Evolutionary conservation across 2,797 vertebrate genomes (phyloP), one percentile per base, ranked within the genome.

Genomic region (Crypturellus tataupa): DNA sequence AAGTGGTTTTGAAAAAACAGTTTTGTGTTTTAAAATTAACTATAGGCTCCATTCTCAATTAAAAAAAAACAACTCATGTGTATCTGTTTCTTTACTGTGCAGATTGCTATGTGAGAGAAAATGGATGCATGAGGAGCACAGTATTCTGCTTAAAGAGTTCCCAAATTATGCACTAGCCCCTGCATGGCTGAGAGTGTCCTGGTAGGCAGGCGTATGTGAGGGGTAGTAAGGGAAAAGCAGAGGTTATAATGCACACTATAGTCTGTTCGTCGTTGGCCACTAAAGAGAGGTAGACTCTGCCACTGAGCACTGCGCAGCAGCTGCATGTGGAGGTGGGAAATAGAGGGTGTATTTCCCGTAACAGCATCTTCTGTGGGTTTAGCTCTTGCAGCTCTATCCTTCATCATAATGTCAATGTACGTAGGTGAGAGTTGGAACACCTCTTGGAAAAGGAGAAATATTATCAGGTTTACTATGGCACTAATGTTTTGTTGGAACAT

Each of bases 31-130:
- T 62, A 90, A 95, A 95, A 94, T 80, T 79, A 89, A 95, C 95
- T 60, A 87, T 59, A 92, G 92, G 95, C 94, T 91, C 94, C 69
- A 88, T 96, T 95, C 85, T 87, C 47, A 60, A 51, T 93, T 95
- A 18, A 18, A n/a, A n/a, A 51, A 56, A n/a, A 19, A 94, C 86
- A 85, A 89, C 49, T 12, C 49, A 25, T 51, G 96, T 95, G 89
- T 97, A 96, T 96, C 95, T 96, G 89, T 96, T 91, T 96, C 87
- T 95, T 96, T 97, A 96, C 96, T 95, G 87, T 96, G 95, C 93
- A 92, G 92, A 94, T 95, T 76, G 95, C 94, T 90, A 95, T 92
- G 70, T 37, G 7, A 97, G 76, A 86, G 90, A 89, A 92, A 95
- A 95, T 96, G 93, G 78, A 96, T 27, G 94, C 93, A 96, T 93